These are phyloP conservation scores for Platycercus adscitus DNA, from an alignment of 2,113 vertebrate species.

Conservation along the genomic window DNA sequence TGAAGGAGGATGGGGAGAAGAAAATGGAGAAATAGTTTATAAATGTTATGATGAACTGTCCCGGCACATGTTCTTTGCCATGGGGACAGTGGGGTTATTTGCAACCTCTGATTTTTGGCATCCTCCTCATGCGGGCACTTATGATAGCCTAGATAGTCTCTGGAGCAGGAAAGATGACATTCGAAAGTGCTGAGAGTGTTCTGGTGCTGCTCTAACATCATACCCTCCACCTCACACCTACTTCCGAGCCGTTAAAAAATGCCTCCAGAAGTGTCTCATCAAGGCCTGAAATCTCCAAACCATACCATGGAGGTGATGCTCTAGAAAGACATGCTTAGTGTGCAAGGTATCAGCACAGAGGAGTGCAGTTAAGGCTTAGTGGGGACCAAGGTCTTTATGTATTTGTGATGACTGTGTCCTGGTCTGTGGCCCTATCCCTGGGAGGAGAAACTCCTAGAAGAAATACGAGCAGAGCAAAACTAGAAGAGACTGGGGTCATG, in stretches of 20 bases:
- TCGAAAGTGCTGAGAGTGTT: neutral
- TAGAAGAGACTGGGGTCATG: neutral
- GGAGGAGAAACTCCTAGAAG: neutral
- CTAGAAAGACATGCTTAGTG: neutral
- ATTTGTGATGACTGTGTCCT: neutral
- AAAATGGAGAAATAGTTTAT: neutral
- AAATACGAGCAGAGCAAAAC: neutral
- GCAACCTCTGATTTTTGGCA: neutral
- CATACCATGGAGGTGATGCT: neutral
- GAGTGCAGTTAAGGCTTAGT: neutral
- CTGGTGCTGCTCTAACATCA: neutral
- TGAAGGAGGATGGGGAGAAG: neutral
- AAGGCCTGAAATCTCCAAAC: neutral
- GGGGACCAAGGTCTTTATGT: neutral
- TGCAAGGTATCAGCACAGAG: neutral
- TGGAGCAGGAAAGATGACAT: neutral
- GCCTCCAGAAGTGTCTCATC: neutral
- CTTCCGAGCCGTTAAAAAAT: neutral
- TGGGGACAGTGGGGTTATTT: neutral
- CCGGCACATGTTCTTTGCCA: neutral
- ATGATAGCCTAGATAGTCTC: neutral
- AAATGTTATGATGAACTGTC: neutral
- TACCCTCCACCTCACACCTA: neutral
- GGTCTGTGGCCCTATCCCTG: neutral
- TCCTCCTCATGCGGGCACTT: neutral